A percentile compares a stretch with the other conserved stretches of the same genome.
Evolutionary conservation across 1,140 invertebrate species (phyloP).

Genomic region (Bombus superbus): DNA sequence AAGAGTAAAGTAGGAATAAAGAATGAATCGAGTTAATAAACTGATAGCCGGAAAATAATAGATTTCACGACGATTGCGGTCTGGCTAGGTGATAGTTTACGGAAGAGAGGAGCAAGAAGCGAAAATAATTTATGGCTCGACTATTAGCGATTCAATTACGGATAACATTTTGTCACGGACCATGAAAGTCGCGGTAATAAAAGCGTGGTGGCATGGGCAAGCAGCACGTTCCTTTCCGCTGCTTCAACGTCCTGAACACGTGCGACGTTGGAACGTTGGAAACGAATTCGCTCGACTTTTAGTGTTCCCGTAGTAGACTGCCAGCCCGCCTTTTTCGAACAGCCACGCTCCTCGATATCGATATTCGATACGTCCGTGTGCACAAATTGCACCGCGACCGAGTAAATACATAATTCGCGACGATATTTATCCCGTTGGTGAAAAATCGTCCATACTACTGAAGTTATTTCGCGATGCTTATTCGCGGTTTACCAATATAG

Average conservation of each 20-base stretch:
- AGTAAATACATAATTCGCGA: slow-evolving; percentile 54
- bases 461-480: slow-evolving; percentile 12
- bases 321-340: not conserved
- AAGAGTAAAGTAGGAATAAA: too few relatives aligned
- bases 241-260: slow-evolving; percentile 43
- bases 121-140: slow-evolving; percentile 29
- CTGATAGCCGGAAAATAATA: too few relatives aligned
- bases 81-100: too few relatives aligned
- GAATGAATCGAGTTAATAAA: too few relatives aligned
- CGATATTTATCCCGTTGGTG: slow-evolving; percentile 32
- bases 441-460: not conserved
- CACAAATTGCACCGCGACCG: slow-evolving; percentile 42
- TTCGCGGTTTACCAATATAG: not conserved
- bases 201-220: slow-evolving; percentile 11
- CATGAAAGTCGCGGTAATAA: slow-evolving; percentile 43
- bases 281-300: slow-evolving; percentile 52
- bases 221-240: slow-evolving; percentile 34
- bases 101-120: not conserved
- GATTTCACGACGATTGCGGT: too few relatives aligned
- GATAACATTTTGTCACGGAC: slow-evolving; percentile 46
- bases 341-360: slow-evolving; percentile 29
- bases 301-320: slow-evolving; percentile 8
- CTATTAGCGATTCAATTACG: slow-evolving; percentile 49
- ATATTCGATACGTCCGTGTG: slow-evolving; percentile 44
- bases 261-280: slow-evolving; percentile 17